Evolutionary conservation across 1,140 invertebrate genomes (phyloP).

Genomic region (Bacillus rossius): DNA sequence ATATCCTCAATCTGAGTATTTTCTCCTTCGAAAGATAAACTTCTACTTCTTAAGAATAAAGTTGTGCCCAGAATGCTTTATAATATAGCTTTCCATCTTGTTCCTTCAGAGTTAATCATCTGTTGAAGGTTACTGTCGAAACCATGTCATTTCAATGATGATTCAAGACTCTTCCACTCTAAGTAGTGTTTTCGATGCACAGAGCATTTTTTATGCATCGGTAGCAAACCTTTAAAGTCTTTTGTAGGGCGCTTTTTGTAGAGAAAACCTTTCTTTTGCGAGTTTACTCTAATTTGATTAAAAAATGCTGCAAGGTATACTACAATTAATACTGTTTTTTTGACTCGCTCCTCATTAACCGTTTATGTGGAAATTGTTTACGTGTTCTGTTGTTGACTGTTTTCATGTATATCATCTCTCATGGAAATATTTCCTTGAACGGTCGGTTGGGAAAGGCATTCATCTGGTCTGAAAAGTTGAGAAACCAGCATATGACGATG

Average conservation of each 20-base stretch:
- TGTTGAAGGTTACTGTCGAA: no score
- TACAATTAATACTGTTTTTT: conserved; percentile 8
- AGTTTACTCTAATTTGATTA: conserved; percentile 8
- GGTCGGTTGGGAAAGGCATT: not conserved
- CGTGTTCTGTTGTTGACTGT: not conserved
- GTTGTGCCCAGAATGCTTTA: not conserved
- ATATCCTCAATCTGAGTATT: conserved; percentile 5
- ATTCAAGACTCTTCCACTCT: no score
- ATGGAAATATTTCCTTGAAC: conserved; percentile 6
- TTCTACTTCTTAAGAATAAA: no score
- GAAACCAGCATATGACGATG: no score
- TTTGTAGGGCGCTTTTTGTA: conserved; percentile 1
- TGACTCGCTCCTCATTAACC: conserved; percentile 12
- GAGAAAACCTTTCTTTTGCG: conserved; percentile 2
- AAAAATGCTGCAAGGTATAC: conserved; percentile 7
- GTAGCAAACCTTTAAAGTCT: no score
- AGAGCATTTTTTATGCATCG: not conserved
- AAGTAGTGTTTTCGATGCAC: not conserved
- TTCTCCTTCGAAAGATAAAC: not conserved
- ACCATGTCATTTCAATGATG: no score
- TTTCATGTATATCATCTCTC: conserved; percentile 11
- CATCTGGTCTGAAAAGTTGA: no score
- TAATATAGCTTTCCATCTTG: conserved; percentile 8
- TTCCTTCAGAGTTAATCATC: not conserved
- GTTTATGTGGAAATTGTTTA: conserved; percentile 7